phyloP scores from a whole-genome alignment of 1,140 invertebrate genomes.

The Rhyacophila brunnea region DNA sequence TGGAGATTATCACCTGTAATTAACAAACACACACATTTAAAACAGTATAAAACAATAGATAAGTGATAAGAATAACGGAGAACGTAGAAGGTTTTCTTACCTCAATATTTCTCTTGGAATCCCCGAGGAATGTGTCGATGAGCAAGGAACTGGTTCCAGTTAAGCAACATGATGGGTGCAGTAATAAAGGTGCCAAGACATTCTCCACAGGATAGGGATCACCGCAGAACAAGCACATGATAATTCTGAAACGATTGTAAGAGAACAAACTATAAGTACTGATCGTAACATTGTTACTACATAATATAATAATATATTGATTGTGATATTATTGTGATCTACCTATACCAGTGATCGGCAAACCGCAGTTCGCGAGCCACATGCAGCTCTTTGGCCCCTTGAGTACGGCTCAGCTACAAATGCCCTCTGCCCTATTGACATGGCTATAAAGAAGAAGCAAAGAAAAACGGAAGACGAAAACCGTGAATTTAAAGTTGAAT shows the following conservation, averaged over 20 bases:
- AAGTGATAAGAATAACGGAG: background rate
- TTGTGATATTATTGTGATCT: no score
- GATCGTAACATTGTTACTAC: no score
- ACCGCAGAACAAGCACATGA: slow-evolving; percentile 96
- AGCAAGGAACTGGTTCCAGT: slow-evolving; percentile 85
- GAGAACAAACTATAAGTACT: no score
- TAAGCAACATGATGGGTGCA: slow-evolving; percentile 84
- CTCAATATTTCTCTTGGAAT: slow-evolving; percentile 86
- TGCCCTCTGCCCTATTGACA: no score
- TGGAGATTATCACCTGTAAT: slow-evolving; percentile 77
- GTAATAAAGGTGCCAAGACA: slow-evolving; percentile 83
- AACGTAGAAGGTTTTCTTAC: slow-evolving; percentile 39
- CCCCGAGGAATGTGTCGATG: slow-evolving; percentile 87
- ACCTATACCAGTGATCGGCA: no score
- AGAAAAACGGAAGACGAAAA: no score
- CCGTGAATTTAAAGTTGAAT: no score
- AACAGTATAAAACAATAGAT: background rate
- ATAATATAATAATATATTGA: no score
- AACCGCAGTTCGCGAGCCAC: no score
- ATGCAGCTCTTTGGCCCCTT: no score
- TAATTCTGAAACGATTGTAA: slow-evolving; percentile 77
- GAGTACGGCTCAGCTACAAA: no score
- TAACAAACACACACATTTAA: slow-evolving; percentile 8
- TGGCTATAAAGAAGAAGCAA: no score
- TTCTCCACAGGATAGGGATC: slow-evolving; percentile 91